Conservation (phyloP, 2,113 vertebrate species). For the Xenus cinereus region DNA sequence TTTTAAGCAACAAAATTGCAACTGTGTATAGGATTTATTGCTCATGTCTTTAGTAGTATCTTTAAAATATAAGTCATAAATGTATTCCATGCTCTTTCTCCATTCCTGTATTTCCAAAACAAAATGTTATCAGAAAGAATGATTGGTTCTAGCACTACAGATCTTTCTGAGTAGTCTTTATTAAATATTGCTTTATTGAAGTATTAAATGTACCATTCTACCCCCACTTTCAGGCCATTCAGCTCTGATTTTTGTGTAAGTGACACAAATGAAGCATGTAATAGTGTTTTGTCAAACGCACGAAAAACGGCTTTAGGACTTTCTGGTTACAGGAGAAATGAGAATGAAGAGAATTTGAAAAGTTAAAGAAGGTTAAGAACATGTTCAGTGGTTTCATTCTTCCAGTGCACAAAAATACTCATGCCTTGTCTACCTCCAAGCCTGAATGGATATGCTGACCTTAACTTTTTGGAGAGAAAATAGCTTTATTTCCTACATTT, state of each 20-base stretch:
- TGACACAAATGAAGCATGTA: slow-evolving; percentile 5
- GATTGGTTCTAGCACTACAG: neutral
- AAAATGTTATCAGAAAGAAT: neutral
- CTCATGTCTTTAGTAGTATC: neutral
- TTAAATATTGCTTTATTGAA: neutral
- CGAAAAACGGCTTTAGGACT: neutral
- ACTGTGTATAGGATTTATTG: neutral
- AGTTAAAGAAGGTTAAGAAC: neutral
- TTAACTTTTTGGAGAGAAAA: neutral
- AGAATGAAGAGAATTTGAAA: neutral
- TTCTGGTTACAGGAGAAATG: neutral
- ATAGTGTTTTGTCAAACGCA: neutral
- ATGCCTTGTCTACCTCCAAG: neutral
- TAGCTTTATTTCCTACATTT: neutral
- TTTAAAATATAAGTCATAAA: neutral
- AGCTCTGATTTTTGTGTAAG: neutral
- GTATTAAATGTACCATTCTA: neutral
- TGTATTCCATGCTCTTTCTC: neutral
- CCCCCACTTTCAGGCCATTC: neutral
- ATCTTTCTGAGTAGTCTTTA: neutral
- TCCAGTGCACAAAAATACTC: neutral
- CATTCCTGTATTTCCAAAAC: neutral
- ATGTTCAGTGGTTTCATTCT: neutral
- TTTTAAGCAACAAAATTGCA: neutral
- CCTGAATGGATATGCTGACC: neutral